Evolutionary conservation across 2,113 vertebrate species (phyloP).

Genomic region (Corythoichthys haematopterus): DNA sequence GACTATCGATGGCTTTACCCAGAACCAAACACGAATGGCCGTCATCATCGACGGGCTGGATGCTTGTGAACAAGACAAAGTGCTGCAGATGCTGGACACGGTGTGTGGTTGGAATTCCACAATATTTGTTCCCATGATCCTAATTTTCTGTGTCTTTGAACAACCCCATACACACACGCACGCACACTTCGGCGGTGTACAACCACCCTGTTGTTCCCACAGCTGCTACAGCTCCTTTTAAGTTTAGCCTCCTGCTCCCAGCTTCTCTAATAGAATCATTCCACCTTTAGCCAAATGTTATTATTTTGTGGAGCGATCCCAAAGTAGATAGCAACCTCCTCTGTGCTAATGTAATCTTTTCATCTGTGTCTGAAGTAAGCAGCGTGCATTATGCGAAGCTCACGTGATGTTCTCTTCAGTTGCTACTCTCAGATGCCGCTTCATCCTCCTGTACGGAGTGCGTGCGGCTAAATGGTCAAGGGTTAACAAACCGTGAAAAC

Average conservation of each 20-base stretch:
- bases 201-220: conserved; percentile 27
- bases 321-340: conserved; percentile 57
- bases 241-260: conserved; percentile 39
- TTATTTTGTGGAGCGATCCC: conserved; percentile 68
- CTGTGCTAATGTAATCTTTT: conserved; percentile 64
- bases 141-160: conserved; percentile 17
- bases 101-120: conserved; percentile 67
- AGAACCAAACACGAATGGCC: conserved; percentile 95
- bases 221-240: conserved; percentile 40
- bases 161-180: conserved; percentile 13
- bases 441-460: conserved; percentile 19
- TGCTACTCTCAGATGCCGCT: conserved; percentile 25
- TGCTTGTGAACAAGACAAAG: conserved; percentile 95
- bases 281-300: conserved; percentile 63
- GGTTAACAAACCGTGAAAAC: conserved; percentile 43
- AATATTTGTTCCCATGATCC: conserved; percentile 13
- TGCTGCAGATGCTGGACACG: conserved; percentile 97
- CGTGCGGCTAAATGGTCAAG: conserved; percentile 22
- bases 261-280: conserved; percentile 69
- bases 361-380: conserved; percentile 47
- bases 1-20: conserved; percentile 94
- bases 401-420: conserved; percentile 38
- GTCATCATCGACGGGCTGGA: conserved; percentile 97
- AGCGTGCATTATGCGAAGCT: conserved; percentile 31
- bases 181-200: neutral